phyloP scores from a whole-genome alignment of 2,797 vertebrate species.

The Hemitrygon akajei region DNA sequence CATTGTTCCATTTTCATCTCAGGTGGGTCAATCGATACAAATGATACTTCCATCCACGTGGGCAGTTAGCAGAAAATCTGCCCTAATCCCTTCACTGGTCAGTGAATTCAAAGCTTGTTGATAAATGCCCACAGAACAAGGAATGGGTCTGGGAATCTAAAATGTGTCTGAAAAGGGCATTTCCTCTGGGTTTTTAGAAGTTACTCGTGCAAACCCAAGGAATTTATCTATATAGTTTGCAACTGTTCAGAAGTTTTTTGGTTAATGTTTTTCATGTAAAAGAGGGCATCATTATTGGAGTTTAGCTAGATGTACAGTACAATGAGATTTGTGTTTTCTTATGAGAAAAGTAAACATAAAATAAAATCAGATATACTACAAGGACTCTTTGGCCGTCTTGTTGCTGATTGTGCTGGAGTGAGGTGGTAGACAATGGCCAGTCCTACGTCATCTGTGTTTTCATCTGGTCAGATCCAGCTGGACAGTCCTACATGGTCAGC shows the following conservation, averaged over 20 bases:
- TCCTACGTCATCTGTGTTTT: background rate
- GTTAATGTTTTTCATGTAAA: background rate
- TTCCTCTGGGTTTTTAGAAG: background rate
- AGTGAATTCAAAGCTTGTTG: too few species aligned
- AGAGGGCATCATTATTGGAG: background rate
- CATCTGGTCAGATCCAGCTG: background rate
- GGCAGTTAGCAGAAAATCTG: background rate
- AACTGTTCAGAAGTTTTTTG: constrained; percentile 3
- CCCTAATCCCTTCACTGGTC: background rate
- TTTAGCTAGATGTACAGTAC: background rate
- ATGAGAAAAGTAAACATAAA: background rate
- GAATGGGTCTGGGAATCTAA: background rate
- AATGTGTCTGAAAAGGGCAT: background rate
- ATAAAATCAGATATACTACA: background rate
- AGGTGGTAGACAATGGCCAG: background rate
- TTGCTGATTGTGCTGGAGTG: background rate
- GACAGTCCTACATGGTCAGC: background rate
- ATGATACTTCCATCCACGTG: background rate
- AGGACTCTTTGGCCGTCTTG: background rate
- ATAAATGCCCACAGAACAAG: background rate
- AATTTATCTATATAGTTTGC: background rate
- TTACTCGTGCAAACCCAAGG: background rate
- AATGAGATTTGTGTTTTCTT: background rate
- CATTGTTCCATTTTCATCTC: background rate
- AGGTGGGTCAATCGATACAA: background rate